Conservation (phyloP, 2,888 invertebrate genomes). For the Hemicrepidius hirtus region DNA sequence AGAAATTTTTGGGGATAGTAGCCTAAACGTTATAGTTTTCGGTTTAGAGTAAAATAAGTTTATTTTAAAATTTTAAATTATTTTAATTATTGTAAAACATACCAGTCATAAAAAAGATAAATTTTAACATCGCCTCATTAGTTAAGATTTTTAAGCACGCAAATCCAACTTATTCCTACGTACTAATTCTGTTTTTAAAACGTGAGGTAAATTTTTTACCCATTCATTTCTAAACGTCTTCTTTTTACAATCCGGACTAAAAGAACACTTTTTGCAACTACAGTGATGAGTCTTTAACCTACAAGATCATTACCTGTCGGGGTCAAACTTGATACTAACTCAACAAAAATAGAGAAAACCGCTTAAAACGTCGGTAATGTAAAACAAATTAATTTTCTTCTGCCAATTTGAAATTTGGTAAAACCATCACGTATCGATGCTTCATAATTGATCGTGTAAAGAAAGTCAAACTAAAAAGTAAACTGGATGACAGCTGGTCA, state of each 20-base stretch:
- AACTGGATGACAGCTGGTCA: neutral
- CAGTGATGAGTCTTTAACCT: constrained; percentile 12
- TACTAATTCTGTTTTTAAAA: no score
- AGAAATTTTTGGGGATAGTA: no score
- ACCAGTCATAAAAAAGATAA: no score
- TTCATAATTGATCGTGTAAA: constrained; percentile 21
- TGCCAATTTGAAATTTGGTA: constrained; percentile 12
- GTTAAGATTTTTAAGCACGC: no score
- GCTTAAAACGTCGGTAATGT: constrained; percentile 12
- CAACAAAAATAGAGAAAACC: constrained; percentile 9
- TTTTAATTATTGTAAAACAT: no score
- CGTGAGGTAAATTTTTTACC: constrained; percentile 11
- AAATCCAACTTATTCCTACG: no score
- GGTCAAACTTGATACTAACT: constrained; percentile 5
- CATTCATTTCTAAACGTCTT: constrained; percentile 8
- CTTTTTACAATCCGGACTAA: neutral
- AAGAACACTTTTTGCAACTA: constrained; percentile 6
- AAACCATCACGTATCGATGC: constrained; percentile 15
- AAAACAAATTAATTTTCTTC: constrained; percentile 22
- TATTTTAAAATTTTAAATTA: no score
- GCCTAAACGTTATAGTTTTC: no score
- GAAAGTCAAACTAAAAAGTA: constrained; percentile 11
- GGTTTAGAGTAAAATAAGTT: no score
- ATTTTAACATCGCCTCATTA: no score
- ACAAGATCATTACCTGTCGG: constrained; percentile 1